Evolutionary conservation across 1,140 invertebrate genomes (phyloP), one percentile per base, ranked within the genome.

Genomic region (Lepidurus arcticus): DNA sequence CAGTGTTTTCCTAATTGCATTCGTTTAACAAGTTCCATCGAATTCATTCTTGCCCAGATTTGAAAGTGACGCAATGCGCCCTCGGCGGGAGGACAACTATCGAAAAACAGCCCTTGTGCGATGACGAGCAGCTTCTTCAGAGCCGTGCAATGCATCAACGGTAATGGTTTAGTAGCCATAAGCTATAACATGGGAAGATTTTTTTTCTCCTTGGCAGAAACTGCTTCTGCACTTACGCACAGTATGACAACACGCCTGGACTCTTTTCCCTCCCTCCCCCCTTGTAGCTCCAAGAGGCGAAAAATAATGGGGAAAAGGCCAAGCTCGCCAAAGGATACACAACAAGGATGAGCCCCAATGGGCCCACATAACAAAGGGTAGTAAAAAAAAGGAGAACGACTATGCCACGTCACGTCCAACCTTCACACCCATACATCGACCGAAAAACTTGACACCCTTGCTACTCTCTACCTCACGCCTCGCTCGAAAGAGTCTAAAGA

Each of bases 361-460:
- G n/a, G 6, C 26, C 21, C 21, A n/a, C 53, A 65, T 21, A 65
- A 65, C 53, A 65, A 65, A 65, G 53, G 53, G 53, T 65, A 65
- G 53, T 65, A 21, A 21, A 65, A 65, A 34, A 34, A 34, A 34
- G 26, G 26, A 26, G 34, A 34, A 34, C 34, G 53, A n/a, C 53
- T 65, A 16, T 21, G 53, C 21, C 53, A 65, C 53, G 53, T 65
- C 53, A 65, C 53, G 53, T 65, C n/a, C 9, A 65, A 65, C 53
- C 53, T 65, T 65, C 53, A 65, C 53, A 65, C 53, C 53, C 13
- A 65, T 65, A 65, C 53, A 65, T 9, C 13, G 16, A 65, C 9
- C 21, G 21, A 16, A 21, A 65, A 65, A 65, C 53, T 21, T 65
- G 16, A 47, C 45, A 47, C 45, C 45, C 16, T 47, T 47, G 13